phyloP scores from a whole-genome alignment of 1,140 invertebrate species.

The Melitaea cinxia region DNA sequence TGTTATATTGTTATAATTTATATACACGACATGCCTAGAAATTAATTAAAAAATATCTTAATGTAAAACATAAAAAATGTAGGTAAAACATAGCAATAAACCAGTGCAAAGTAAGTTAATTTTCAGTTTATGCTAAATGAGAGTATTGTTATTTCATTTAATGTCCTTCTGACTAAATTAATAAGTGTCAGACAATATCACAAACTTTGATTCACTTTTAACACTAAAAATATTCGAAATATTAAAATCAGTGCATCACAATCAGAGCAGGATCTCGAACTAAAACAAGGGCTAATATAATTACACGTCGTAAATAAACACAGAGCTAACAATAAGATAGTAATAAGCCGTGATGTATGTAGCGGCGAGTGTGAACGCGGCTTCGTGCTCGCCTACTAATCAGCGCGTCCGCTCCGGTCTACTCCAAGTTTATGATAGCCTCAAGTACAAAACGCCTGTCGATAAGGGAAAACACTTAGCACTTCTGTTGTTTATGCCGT shows the following conservation, averaged over 20 bases:
- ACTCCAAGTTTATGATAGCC: slow-evolving; percentile 30
- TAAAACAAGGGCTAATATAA: background rate
- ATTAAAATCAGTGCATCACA: background rate
- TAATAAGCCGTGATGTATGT: slow-evolving; percentile 26
- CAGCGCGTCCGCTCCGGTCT: slow-evolving; percentile 12
- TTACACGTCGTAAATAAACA: slow-evolving; percentile 16
- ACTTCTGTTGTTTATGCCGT: slow-evolving; percentile 20
- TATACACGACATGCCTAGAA: no score
- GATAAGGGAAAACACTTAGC: slow-evolving; percentile 35
- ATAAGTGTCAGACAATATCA: no score
- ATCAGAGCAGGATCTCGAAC: background rate
- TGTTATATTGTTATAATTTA: background rate
- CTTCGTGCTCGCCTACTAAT: slow-evolving; percentile 15
- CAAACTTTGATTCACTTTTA: background rate
- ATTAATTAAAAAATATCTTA: no score
- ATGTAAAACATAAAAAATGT: no score
- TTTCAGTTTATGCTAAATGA: no score
- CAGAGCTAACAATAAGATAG: slow-evolving; percentile 14
- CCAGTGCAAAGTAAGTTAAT: no score
- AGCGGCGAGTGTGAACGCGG: background rate
- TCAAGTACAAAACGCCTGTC: slow-evolving; percentile 17
- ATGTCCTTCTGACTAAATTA: no score
- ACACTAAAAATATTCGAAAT: background rate
- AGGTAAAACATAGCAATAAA: no score
- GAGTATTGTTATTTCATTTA: no score